Evolutionary conservation across 2,888 invertebrate species (phyloP), one percentile per base, ranked within the genome.

Genomic region (Cheilosia pagana): DNA sequence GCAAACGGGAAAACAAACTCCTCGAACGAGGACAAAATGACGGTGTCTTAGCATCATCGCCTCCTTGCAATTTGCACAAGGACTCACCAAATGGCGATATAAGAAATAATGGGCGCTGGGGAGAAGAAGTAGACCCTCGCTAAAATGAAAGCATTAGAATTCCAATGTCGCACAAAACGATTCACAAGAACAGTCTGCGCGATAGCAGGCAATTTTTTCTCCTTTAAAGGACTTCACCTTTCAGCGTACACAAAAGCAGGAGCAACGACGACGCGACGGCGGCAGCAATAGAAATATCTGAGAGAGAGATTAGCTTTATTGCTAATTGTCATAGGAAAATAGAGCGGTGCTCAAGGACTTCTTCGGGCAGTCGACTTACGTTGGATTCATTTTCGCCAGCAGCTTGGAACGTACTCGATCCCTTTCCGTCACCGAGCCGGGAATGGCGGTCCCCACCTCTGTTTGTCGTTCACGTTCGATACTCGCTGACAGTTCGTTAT

Each of bases 401-500:
- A 92, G 86, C 75, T 89, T 87, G 8, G 91, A 90, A 70, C 92
- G 90, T 87, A 91, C 90, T 65, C 94, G 93, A 86, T 92, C 92
- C 68, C 89, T 89, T 55, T 94, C 92, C 87, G 93, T 93, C 86
- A 93, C 92, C 2, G 93, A 93, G 39, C 89, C 89, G 7, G 89
- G 89, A 43, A 83, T 86, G 50, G 87, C 86, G 21, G 88, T 88
- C 88, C 81, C 81, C 71, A 95, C 94, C 87, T 94, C 93, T 88
- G 95, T 95, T 81, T 94, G 95, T 74, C 96, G 93, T 91, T 96
- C 96, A 87, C 95, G 95, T 89, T 96, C 96, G 87, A 96, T 96
- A 82, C 96, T 96, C 79, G 95, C 94, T 89, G 96, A 95, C 88
- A 96, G 92, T 93, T 93, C 96, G 91, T 94, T 94, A 93, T 96